These are phyloP conservation scores for Yponomeuta plumbellus DNA, from an alignment of 2,888 invertebrate genomes.

Conservation along the genomic window DNA sequence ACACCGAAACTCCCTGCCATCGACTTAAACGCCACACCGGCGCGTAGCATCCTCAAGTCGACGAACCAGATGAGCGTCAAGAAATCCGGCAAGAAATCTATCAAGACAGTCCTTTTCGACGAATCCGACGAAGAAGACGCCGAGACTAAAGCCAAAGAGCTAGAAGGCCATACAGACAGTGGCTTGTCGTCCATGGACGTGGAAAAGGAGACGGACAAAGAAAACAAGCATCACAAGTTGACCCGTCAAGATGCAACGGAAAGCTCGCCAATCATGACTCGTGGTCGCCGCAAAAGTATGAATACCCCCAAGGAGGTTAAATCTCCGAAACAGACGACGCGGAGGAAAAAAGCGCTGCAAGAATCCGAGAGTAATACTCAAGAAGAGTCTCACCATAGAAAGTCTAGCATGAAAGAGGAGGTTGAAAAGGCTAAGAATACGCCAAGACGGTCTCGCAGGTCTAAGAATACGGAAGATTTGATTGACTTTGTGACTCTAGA, in stretches of 20 bases:
- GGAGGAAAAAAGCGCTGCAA: neutral
- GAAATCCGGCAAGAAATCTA: conserved; percentile 41
- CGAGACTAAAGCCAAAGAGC: conserved; percentile 11
- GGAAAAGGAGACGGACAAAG: conserved; percentile 35
- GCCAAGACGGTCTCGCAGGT: neutral
- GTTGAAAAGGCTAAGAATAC: neutral
- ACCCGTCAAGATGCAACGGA: conserved; percentile 42
- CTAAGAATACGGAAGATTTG: neutral
- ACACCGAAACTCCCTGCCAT: conserved; percentile 38
- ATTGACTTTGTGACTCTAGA: conserved; percentile 4
- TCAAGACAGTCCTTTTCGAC: conserved; percentile 55
- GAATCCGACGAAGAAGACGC: conserved; percentile 30
- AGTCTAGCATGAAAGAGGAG: neutral
- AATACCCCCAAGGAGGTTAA: conserved; percentile 28
- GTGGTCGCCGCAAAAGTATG: conserved; percentile 44
- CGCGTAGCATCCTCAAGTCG: conserved; percentile 57
- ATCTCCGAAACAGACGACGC: conserved; percentile 24
- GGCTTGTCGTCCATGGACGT: conserved; percentile 32
- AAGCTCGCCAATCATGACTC: conserved; percentile 38
- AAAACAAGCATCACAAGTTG: conserved; percentile 32
- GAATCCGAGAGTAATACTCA: neutral
- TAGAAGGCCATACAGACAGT: conserved; percentile 23
- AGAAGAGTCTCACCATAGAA: neutral
- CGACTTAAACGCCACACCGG: conserved; percentile 50
- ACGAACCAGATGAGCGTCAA: conserved; percentile 23